These are phyloP conservation scores for Sylvilagus bachmani DNA, from an alignment of 2,113 vertebrate species.

Conservation along the genomic window DNA sequence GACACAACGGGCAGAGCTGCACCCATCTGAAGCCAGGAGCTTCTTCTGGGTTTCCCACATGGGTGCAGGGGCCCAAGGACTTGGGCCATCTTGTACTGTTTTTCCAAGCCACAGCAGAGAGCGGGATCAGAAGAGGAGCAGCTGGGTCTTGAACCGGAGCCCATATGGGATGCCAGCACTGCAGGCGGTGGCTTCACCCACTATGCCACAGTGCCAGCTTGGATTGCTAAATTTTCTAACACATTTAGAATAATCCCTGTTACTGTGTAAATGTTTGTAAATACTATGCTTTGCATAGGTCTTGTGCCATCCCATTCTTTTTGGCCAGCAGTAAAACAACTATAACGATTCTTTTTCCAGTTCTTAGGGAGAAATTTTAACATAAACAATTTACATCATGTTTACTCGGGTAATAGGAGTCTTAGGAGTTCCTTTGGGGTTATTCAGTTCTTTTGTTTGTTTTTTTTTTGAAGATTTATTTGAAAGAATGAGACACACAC, in stretches of 20 bases:
- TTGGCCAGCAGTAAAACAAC: not conserved
- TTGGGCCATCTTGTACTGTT: too few relatives aligned
- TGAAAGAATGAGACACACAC: too few relatives aligned
- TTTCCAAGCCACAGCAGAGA: too few relatives aligned
- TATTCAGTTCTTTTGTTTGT: not conserved
- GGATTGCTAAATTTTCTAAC: not conserved
- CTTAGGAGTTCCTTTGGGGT: not conserved
- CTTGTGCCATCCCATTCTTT: not conserved
- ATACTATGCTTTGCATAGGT: not conserved
- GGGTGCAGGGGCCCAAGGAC: too few relatives aligned
- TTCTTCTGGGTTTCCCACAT: too few relatives aligned
- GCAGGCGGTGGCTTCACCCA: too few relatives aligned
- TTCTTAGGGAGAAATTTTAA: constrained; percentile 8
- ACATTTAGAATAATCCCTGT: not conserved
- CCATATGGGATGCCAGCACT: too few relatives aligned
- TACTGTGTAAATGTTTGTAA: not conserved
- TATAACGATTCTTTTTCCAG: not conserved
- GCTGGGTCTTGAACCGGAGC: too few relatives aligned
- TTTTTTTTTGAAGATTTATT: not conserved
- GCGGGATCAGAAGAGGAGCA: too few relatives aligned
- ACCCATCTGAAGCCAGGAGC: too few relatives aligned
- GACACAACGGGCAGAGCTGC: too few relatives aligned
- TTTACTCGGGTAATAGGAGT: not conserved
- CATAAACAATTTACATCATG: not conserved
- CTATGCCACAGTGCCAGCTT: too few relatives aligned